phyloP scores from a whole-genome alignment of 2,113 vertebrate genomes.

The Synodontis membranacea region DNA sequence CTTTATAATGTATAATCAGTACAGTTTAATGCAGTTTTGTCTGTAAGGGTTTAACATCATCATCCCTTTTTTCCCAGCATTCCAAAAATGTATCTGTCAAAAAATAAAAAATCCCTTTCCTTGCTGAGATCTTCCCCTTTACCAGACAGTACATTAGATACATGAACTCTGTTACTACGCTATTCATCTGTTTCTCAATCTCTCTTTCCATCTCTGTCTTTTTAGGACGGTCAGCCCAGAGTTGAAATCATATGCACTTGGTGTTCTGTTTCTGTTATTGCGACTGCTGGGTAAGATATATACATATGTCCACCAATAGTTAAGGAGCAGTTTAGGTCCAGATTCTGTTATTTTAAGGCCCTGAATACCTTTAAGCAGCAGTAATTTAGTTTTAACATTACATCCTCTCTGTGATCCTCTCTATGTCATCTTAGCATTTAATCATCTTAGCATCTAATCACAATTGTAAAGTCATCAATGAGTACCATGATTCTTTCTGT shows the following conservation, averaged over 20 bases:
- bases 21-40: background rate
- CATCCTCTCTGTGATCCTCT: background rate
- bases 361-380: background rate
- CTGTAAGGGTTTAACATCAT: background rate
- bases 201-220: slow-evolving; percentile 52
- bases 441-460: background rate
- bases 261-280: slow-evolving; percentile 92
- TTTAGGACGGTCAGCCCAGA: slow-evolving; percentile 93
- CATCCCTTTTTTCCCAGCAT: background rate
- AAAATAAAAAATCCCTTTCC: background rate
- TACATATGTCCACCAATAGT: background rate
- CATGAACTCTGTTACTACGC: slow-evolving; percentile 59
- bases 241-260: slow-evolving; percentile 95
- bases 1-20: background rate
- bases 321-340: background rate
- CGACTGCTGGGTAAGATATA: slow-evolving; percentile 87
- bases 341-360: background rate
- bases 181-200: slow-evolving; percentile 29
- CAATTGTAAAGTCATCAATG: background rate
- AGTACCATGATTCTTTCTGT: slow-evolving; percentile 31
- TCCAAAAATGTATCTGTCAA: background rate
- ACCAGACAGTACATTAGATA: background rate
- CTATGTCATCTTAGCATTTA: no score
- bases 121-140: background rate
- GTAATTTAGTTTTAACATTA: background rate